A percentile compares a stretch with the other conserved stretches of the same genome.
phyloP scores from a whole-genome alignment of 1,140 invertebrate species.

The Branchinecta lindahli region DNA sequence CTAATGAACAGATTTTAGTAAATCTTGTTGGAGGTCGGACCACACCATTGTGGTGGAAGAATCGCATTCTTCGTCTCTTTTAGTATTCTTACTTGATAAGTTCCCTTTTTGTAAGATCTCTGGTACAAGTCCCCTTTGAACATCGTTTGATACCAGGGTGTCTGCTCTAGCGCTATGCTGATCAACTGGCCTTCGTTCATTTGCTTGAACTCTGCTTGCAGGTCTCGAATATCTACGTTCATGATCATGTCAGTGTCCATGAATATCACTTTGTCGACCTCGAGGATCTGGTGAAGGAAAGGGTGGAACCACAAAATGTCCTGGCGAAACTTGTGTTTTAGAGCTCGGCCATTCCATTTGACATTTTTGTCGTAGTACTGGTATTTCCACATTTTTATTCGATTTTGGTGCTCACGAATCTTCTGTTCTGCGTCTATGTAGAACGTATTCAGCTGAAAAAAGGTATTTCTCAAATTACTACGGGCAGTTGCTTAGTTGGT shows the following conservation, averaged over 20 bases:
- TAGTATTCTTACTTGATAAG: too few relatives aligned
- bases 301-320: not conserved
- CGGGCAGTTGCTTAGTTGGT: too few relatives aligned
- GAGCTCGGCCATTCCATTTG: not conserved
- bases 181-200: not conserved
- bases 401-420: not conserved
- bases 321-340: not conserved
- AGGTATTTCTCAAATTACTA: too few relatives aligned
- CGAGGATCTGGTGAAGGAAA: not conserved
- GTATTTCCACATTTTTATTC: not conserved
- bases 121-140: not conserved
- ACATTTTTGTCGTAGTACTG: not conserved
- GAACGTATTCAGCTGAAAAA: not conserved
- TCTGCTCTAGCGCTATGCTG: not conserved
- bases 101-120: not conserved
- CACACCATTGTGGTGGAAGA: too few relatives aligned
- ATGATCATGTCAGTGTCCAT: not conserved
- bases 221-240: not conserved
- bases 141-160: not conserved
- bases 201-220: not conserved
- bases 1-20: too few relatives aligned
- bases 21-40: too few relatives aligned
- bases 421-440: not conserved
- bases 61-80: too few relatives aligned
- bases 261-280: not conserved